Evolutionary conservation across 2,113 vertebrate genomes (phyloP).

Genomic region (Strix aluco): DNA sequence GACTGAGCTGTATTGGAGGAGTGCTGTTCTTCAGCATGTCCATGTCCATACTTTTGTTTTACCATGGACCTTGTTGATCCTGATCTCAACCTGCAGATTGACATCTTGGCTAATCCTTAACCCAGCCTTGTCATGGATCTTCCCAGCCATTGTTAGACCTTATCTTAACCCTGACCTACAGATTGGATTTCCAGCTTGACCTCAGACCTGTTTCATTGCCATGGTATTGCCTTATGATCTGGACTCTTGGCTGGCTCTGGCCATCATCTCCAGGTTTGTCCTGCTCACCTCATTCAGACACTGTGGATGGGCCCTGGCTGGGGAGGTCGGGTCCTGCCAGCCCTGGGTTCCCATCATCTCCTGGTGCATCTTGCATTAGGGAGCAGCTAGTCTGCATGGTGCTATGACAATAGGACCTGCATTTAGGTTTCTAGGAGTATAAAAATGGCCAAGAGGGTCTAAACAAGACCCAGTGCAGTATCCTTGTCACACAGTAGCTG

Average conservation of each 20-base stretch:
- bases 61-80: accelerated
- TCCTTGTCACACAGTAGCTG: neutral
- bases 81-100: neutral
- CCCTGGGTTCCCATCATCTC: neutral
- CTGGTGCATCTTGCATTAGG: neutral
- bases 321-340: neutral
- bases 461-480: neutral
- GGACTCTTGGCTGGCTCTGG: neutral
- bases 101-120: neutral
- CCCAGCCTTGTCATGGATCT: neutral
- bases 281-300: neutral
- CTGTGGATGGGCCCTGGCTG: neutral
- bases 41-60: accelerated
- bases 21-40: neutral
- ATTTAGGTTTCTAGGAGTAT: neutral
- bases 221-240: neutral
- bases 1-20: neutral
- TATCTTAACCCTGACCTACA: neutral
- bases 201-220: accelerated
- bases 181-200: neutral
- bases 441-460: neutral
- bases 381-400: neutral
- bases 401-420: accelerated
- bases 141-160: neutral
- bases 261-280: neutral